Evolutionary conservation across 2,113 vertebrate species (phyloP).

Genomic region (Carettochelys insculpta): DNA sequence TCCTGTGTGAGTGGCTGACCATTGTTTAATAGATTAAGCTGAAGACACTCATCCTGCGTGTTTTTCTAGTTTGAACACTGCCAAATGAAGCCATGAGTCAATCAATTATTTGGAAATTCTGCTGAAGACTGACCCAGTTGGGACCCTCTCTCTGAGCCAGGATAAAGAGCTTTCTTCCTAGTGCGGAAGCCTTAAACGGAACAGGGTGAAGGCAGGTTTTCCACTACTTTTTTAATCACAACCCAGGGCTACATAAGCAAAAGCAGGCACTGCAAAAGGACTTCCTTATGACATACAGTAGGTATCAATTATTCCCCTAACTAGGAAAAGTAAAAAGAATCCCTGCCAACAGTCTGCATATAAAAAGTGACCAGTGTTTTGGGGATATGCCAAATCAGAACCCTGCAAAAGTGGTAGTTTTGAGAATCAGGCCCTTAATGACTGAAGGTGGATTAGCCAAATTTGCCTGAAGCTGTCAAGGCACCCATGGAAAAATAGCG

Average conservation of each 20-base stretch:
- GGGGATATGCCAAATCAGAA: conserved; percentile 40
- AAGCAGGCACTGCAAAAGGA: conserved; percentile 51
- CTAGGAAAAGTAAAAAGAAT: conserved; percentile 23
- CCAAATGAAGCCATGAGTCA: background rate
- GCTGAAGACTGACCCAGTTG: background rate
- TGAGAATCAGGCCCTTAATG: conserved; percentile 67
- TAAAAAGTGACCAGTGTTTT: conserved; percentile 62
- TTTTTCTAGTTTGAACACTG: background rate
- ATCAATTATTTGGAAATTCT: background rate
- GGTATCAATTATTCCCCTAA: conserved; percentile 63
- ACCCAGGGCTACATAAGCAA: conserved; percentile 28
- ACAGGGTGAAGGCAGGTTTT: background rate
- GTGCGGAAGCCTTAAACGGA: background rate
- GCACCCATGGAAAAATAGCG: conserved; percentile 66
- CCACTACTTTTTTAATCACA: conserved; percentile 18
- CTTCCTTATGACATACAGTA: conserved; percentile 39
- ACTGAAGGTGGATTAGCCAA: conserved; percentile 69
- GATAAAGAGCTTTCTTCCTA: conserved; percentile 2
- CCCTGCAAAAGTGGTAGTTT: conserved; percentile 58
- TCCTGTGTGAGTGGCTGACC: background rate
- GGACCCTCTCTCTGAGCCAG: background rate
- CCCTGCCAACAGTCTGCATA: conserved; percentile 21
- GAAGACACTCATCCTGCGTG: background rate
- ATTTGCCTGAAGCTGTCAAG: conserved; percentile 70
- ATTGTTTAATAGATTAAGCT: background rate